phyloP scores from a whole-genome alignment of 2,797 vertebrate genomes.

The Danio choprae region DNA sequence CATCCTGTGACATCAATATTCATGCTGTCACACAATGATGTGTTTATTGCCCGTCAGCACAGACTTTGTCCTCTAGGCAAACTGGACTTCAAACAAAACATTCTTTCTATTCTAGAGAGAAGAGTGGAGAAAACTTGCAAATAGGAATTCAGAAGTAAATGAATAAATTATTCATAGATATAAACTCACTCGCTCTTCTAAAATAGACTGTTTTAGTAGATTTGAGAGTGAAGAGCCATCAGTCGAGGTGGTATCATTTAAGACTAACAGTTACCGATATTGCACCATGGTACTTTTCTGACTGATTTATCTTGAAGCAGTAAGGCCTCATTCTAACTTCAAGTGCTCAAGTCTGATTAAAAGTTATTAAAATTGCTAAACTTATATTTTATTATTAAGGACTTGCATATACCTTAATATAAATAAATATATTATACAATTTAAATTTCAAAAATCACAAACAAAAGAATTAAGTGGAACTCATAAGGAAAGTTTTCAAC shows the following conservation, averaged over 20 bases:
- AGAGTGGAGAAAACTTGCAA: background rate
- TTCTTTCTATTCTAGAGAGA: slow-evolving; percentile 6
- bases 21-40: slow-evolving; percentile 21
- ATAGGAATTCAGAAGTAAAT: background rate
- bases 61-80: slow-evolving; percentile 10
- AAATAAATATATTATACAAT: background rate
- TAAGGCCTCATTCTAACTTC: background rate
- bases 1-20: slow-evolving; percentile 12
- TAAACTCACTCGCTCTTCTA: background rate
- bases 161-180: slow-evolving; percentile 10
- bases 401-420: background rate
- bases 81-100: background rate
- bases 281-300: background rate
- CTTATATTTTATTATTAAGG: background rate
- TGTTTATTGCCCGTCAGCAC: slow-evolving; percentile 23
- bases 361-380: background rate
- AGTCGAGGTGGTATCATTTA: background rate
- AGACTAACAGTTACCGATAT: background rate
- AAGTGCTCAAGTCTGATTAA: background rate
- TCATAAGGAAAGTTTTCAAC: background rate
- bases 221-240: background rate
- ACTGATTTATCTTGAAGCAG: background rate
- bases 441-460: background rate
- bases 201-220: background rate
- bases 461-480: background rate